phyloP scores from a whole-genome alignment of 2,113 vertebrate species.

The Sphyrna mokarran region DNA sequence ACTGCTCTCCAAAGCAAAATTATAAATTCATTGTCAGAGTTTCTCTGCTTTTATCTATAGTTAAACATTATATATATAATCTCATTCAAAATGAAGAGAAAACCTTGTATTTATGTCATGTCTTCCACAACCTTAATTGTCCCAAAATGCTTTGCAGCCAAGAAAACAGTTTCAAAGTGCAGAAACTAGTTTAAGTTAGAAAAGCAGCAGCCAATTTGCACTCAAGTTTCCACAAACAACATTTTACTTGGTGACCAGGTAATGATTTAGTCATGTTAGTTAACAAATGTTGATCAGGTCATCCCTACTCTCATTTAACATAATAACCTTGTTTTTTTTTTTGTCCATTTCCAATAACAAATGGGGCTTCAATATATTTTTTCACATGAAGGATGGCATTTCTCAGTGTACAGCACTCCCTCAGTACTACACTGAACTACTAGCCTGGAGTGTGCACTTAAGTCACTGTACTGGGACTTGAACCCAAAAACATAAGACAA shows the following conservation, averaged over 20 bases:
- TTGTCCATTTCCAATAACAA: not conserved
- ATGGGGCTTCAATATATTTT: not conserved
- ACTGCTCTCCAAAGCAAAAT: not conserved
- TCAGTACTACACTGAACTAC: not conserved
- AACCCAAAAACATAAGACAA: not conserved
- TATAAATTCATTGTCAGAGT: not conserved
- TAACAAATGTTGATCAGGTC: no score
- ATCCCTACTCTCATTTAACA: no score
- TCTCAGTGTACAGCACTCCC: not conserved
- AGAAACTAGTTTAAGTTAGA: not conserved
- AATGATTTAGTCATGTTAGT: no score
- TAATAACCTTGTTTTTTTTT: no score
- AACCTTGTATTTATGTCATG: not conserved
- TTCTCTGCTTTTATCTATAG: not conserved
- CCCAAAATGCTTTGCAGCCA: not conserved
- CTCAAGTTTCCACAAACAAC: no score
- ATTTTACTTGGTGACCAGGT: no score
- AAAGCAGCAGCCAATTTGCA: not conserved
- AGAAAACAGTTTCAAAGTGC: not conserved
- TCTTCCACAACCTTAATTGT: not conserved
- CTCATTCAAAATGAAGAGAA: not conserved
- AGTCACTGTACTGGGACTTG: not conserved
- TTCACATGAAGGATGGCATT: not conserved
- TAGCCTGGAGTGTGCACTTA: not conserved
- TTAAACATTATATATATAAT: not conserved